Conservation (phyloP, 2,797 vertebrate species). For the Microchirus variegatus region DNA sequence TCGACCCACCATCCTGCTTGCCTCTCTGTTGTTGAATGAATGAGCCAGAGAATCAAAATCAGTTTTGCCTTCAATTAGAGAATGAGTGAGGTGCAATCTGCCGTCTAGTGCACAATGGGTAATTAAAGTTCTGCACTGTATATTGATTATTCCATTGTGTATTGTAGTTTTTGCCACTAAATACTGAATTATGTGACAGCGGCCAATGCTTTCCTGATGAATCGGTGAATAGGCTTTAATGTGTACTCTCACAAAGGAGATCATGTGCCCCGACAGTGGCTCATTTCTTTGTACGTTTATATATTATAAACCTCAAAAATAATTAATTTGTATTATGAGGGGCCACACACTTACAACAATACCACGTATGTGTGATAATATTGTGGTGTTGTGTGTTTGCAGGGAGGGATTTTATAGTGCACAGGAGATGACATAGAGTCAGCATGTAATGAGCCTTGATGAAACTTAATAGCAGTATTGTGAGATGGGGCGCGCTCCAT, state of each 20-base stretch:
- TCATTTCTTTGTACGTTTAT: conserved; percentile 9
- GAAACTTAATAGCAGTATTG: conserved; percentile 77
- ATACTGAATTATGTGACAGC: not conserved
- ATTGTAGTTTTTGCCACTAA: conserved; percentile 4
- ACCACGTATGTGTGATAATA: conserved; percentile 22
- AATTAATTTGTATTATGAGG: conserved; percentile 28
- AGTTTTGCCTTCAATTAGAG: conserved; percentile 22
- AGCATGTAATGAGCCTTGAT: conserved; percentile 75
- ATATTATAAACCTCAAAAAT: conserved; percentile 10
- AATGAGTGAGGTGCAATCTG: conserved; percentile 4
- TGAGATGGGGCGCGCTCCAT: conserved; percentile 69
- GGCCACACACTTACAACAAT: conserved; percentile 30
- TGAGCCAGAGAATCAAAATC: conserved; percentile 12
- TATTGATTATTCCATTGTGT: conserved; percentile 26
- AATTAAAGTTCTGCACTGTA: conserved; percentile 6
- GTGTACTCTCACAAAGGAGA: conserved; percentile 6
- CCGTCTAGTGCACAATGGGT: conserved; percentile 21
- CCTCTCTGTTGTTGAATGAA: conserved; percentile 27
- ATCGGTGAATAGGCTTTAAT: conserved; percentile 3
- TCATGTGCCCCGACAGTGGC: not conserved
- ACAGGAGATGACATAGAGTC: conserved; percentile 63
- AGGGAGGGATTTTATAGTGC: conserved; percentile 48
- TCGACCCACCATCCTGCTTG: conserved; percentile 58
- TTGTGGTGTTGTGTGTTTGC: conserved; percentile 46
- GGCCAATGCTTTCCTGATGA: conserved; percentile 9